These are phyloP conservation scores for Athene noctua DNA, from an alignment of 2,113 vertebrate genomes.

Conservation along the genomic window DNA sequence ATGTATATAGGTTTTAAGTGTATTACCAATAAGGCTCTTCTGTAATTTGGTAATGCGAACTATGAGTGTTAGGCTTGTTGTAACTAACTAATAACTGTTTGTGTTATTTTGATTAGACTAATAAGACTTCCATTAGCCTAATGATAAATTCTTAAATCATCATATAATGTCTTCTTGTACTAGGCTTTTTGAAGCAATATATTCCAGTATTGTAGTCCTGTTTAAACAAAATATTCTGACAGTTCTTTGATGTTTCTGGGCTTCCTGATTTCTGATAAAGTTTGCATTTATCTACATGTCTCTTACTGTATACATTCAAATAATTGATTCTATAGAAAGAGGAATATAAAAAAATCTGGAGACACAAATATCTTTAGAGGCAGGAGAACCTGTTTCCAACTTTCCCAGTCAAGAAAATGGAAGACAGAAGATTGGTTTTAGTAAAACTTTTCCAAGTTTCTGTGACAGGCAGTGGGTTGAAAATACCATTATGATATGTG, in stretches of 20 bases:
- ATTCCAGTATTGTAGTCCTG: not conserved
- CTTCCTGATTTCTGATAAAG: not conserved
- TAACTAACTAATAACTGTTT: not conserved
- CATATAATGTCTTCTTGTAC: not conserved
- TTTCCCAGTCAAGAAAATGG: not conserved
- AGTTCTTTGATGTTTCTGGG: not conserved
- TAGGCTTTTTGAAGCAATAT: not conserved
- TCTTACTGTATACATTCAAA: not conserved
- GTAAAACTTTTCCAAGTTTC: not conserved
- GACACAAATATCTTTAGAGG: not conserved
- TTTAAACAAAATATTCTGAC: not conserved
- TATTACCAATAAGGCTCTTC: not conserved
- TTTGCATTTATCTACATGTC: not conserved
- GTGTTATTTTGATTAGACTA: not conserved
- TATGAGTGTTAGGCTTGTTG: not conserved
- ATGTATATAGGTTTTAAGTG: not conserved
- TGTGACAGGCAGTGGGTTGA: not conserved
- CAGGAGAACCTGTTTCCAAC: not conserved
- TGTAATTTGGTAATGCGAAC: not conserved
- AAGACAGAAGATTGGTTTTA: not conserved
- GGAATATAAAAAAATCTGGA: not conserved
- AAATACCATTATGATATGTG: not conserved
- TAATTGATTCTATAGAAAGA: not conserved
- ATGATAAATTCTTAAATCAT: not conserved
- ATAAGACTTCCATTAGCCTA: not conserved